These are phyloP conservation scores for Coenonympha arcania DNA, from an alignment of 2,888 invertebrate species.

Conservation along the genomic window DNA sequence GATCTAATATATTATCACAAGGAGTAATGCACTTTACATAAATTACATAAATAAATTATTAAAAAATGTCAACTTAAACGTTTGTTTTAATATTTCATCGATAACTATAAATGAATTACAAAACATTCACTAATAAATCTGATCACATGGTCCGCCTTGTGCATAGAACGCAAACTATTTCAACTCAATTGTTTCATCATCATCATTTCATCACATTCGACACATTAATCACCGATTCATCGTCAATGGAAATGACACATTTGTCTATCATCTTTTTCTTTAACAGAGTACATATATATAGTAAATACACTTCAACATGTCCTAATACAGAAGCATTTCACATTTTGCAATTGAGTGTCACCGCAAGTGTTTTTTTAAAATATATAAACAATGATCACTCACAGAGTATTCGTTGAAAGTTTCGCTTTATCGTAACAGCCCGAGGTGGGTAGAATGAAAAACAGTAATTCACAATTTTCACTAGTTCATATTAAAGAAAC, in stretches of 20 bases:
- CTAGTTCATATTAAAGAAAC: slow-evolving; percentile 44
- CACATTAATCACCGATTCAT: slow-evolving; percentile 66
- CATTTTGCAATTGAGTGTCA: slow-evolving; percentile 37
- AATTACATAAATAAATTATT: slow-evolving; percentile 73
- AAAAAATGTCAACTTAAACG: slow-evolving; percentile 66
- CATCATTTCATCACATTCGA: slow-evolving; percentile 48
- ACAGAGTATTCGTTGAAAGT: slow-evolving; percentile 37
- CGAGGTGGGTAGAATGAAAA: slow-evolving; percentile 35
- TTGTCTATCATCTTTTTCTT: slow-evolving; percentile 56
- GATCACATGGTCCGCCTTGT: slow-evolving; percentile 70
- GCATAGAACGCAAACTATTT: slow-evolving; percentile 65
- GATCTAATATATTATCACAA: slow-evolving; percentile 69
- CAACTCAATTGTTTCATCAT: slow-evolving; percentile 47
- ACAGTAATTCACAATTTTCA: slow-evolving; percentile 45
- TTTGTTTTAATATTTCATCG: slow-evolving; percentile 59
- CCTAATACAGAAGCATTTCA: slow-evolving; percentile 52
- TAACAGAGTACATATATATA: slow-evolving; percentile 60
- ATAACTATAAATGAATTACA: slow-evolving; percentile 63
- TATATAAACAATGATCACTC: slow-evolving; percentile 43
- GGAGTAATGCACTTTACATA: slow-evolving; percentile 66
- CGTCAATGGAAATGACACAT: slow-evolving; percentile 59
- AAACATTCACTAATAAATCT: slow-evolving; percentile 65
- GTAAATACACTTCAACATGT: slow-evolving; percentile 53
- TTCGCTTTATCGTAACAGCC: slow-evolving; percentile 43
- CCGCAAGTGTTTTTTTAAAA: slow-evolving; percentile 34